These are phyloP conservation scores for Synanthedon andrenaeformis DNA, from an alignment of 2,888 invertebrate species.

Conservation along the genomic window DNA sequence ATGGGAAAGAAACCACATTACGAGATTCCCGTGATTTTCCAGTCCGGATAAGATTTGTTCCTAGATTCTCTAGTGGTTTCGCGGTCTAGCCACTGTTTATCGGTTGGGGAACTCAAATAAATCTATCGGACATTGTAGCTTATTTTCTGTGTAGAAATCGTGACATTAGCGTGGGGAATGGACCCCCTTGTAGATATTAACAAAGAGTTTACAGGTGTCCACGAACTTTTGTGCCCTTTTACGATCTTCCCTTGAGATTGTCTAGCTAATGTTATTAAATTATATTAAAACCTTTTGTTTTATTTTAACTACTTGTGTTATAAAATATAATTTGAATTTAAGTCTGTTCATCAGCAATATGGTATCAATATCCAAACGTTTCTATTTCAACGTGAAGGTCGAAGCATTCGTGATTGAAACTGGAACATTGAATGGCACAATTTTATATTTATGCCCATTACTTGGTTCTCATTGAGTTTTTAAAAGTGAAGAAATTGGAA, in stretches of 20 bases:
- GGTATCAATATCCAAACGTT: conserved; percentile 13
- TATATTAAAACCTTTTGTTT: too few species aligned
- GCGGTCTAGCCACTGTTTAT: conserved; percentile 60
- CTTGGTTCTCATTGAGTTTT: conserved; percentile 31
- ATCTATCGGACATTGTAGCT: conserved; percentile 50
- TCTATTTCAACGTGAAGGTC: conserved; percentile 57
- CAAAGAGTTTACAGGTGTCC: conserved; percentile 18
- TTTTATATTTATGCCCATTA: conserved; percentile 33
- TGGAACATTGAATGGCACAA: conserved; percentile 48
- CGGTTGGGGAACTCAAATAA: conserved; percentile 52
- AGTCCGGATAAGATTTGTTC: conserved; percentile 53
- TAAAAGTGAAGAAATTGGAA: conserved; percentile 44
- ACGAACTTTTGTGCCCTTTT: conserved; percentile 16
- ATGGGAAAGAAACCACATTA: conserved; percentile 58
- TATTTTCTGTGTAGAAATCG: conserved; percentile 50
- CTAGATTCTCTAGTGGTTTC: conserved; percentile 61
- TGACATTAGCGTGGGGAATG: conserved; percentile 47
- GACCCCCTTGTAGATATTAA: conserved; percentile 32
- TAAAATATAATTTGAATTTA: too few species aligned
- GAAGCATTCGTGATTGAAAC: conserved; percentile 43
- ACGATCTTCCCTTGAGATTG: conserved; percentile 11
- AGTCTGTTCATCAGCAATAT: too few species aligned
- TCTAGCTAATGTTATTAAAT: too few species aligned
- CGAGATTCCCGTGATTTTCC: conserved; percentile 55
- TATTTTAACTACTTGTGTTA: too few species aligned